Conservation (phyloP, 1,140 invertebrate genomes). For the Papilio polytes region DNA sequence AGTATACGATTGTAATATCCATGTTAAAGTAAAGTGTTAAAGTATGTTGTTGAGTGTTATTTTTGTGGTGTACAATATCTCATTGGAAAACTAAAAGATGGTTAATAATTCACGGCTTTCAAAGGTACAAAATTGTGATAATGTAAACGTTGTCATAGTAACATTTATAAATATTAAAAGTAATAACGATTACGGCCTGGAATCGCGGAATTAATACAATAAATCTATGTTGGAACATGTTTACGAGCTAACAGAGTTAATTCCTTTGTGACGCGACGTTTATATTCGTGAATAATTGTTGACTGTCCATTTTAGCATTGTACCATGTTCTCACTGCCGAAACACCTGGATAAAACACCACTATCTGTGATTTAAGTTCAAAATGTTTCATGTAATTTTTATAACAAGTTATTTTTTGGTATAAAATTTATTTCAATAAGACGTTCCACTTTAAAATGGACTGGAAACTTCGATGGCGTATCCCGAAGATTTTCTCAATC, state of each 20-base stretch:
- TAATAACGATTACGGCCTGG: conserved; percentile 71
- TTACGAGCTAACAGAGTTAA: conserved; percentile 82
- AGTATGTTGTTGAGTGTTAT: too few relatives aligned
- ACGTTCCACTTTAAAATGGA: conserved; percentile 55
- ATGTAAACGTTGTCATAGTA: neutral
- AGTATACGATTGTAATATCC: too few relatives aligned
- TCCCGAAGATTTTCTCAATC: conserved; percentile 70
- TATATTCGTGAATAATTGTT: conserved; percentile 81
- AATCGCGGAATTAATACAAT: conserved; percentile 76
- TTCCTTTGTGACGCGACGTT: conserved; percentile 79
- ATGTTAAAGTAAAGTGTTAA: too few relatives aligned
- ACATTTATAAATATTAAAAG: conserved; percentile 65
- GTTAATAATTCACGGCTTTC: neutral
- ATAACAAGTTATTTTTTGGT: conserved; percentile 1
- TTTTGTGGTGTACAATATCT: neutral
- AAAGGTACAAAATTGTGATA: neutral
- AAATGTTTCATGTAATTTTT: neutral
- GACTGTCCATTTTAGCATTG: conserved; percentile 52
- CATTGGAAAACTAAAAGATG: neutral
- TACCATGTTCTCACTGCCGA: neutral
- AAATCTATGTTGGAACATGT: conserved; percentile 80
- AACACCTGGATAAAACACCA: neutral
- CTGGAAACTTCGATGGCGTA: conserved; percentile 62
- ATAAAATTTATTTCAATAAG: conserved; percentile 56
- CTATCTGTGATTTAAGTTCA: neutral